phyloP scores from a whole-genome alignment of 2,797 vertebrate species.

The Todus mexicanus region DNA sequence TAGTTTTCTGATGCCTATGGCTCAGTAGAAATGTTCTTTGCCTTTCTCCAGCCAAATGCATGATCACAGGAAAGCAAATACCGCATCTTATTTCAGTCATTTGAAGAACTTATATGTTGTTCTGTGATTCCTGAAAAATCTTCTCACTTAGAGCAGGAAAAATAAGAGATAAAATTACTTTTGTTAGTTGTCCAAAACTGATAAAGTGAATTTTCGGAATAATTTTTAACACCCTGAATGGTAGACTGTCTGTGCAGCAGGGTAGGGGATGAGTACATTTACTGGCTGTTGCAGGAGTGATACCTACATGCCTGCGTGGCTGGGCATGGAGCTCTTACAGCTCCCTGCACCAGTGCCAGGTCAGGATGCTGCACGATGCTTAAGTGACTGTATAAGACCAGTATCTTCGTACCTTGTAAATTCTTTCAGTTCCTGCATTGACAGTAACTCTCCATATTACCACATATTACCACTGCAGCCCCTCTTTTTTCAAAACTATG shows the following conservation, averaged over 20 bases:
- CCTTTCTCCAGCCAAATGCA: conserved; percentile 9
- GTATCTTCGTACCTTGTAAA: neutral
- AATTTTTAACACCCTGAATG: neutral
- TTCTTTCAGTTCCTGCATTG: neutral
- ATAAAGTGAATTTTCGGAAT: neutral
- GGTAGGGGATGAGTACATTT: neutral
- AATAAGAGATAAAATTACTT: neutral
- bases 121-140: neutral
- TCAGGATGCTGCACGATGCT: neutral
- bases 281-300: neutral
- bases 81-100: neutral
- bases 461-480: neutral
- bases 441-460: neutral
- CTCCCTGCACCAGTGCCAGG: neutral
- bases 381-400: rapidly evolving
- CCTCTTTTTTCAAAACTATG: neutral
- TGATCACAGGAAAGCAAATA: conserved; percentile 10
- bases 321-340: neutral
- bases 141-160: neutral
- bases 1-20: neutral
- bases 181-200: neutral
- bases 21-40: conserved; percentile 13
- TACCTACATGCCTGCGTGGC: neutral
- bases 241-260: neutral
- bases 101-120: neutral